Evolutionary conservation across 1,140 invertebrate species (phyloP).

Genomic region (Telenomus remus): DNA sequence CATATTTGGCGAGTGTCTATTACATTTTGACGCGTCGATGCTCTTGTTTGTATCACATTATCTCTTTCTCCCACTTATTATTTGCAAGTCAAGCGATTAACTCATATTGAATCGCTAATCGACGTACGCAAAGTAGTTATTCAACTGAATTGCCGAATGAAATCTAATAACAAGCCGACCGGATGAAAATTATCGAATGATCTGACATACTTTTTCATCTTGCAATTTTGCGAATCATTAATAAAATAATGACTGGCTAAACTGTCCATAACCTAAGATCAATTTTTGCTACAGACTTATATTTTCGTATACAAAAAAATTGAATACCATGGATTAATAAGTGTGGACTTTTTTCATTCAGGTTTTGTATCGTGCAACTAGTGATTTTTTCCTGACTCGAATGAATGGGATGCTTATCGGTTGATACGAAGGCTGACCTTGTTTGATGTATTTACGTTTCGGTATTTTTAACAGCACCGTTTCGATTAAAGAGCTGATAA

Average conservation of each 20-base stretch:
- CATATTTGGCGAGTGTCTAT: conserved; percentile 42
- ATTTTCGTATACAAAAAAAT: too few species aligned
- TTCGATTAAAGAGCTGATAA: too few species aligned
- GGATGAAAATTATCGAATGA: conserved; percentile 18
- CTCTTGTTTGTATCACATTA: conserved; percentile 1
- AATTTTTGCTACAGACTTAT: too few species aligned
- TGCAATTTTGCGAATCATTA: too few species aligned
- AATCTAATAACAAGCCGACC: background rate
- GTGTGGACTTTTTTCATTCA: too few species aligned
- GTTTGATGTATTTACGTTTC: conserved; percentile 7
- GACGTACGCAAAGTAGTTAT: background rate
- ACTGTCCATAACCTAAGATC: too few species aligned
- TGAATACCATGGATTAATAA: too few species aligned
- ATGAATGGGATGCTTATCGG: conserved; percentile 30
- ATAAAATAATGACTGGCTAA: too few species aligned
- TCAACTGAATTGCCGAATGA: conserved; percentile 7
- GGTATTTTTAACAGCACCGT: background rate
- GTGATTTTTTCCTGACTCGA: too few species aligned
- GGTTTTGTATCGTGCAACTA: too few species aligned
- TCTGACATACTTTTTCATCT: conserved; percentile 20
- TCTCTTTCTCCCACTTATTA: background rate
- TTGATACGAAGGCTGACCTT: conserved; percentile 13
- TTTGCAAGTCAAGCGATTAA: conserved; percentile 10
- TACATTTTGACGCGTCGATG: conserved; percentile 1
- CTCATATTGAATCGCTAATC: conserved; percentile 18